These are phyloP conservation scores for Clarias pachynema DNA, from an alignment of 2,797 vertebrate species.

Conservation along the genomic window DNA sequence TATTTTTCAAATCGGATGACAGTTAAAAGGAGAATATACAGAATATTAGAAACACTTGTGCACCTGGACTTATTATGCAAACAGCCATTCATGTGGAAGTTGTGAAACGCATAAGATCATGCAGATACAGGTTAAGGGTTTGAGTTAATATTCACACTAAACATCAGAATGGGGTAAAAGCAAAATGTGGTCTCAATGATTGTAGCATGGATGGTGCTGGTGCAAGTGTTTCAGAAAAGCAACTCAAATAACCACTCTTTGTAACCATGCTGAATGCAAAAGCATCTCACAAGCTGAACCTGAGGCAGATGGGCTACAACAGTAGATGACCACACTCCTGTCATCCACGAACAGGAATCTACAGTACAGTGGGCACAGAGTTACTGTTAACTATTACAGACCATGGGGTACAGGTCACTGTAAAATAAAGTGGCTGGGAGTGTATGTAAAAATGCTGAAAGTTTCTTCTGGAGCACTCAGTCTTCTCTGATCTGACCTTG, in stretches of 20 bases:
- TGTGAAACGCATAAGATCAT: background rate
- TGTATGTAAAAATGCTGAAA: background rate
- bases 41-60: background rate
- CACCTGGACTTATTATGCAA: background rate
- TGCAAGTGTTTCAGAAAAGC: background rate
- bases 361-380: background rate
- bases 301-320: background rate
- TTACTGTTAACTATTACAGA: background rate
- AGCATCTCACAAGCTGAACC: constrained; percentile 1
- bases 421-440: background rate
- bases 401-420: background rate
- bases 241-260: background rate
- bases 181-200: background rate
- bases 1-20: background rate
- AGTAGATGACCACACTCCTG: background rate
- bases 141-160: background rate
- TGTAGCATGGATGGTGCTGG: background rate
- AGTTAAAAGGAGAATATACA: background rate
- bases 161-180: background rate
- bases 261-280: background rate
- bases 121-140: background rate
- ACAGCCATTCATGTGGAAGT: constrained; percentile 3
- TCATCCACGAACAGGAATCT: too few species aligned
- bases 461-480: background rate
- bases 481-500: constrained; percentile 64